phyloP scores from a whole-genome alignment of 2,113 vertebrate species.

The Empidonax alnorum region DNA sequence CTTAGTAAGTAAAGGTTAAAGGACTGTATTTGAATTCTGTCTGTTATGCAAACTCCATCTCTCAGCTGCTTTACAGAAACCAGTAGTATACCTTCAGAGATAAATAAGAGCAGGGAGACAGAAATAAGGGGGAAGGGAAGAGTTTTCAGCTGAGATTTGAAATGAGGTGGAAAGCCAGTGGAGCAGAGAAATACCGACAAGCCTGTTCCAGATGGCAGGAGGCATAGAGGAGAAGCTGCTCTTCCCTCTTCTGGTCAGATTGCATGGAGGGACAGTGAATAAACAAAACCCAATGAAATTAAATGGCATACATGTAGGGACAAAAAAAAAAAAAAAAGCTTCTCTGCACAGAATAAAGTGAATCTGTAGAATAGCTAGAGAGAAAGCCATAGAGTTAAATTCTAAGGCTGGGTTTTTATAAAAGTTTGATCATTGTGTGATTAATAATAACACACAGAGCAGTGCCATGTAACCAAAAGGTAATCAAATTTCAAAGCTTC shows the following conservation, averaged over 20 bases:
- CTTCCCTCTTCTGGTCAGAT: background rate
- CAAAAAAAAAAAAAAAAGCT: background rate
- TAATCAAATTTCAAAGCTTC: background rate
- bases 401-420: background rate
- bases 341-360: background rate
- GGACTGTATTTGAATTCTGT: background rate
- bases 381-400: background rate
- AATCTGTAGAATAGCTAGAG: background rate
- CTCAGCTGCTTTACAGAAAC: background rate
- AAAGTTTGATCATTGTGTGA: background rate
- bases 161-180: background rate
- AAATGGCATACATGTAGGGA: background rate
- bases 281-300: background rate
- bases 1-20: background rate
- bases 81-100: background rate
- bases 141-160: conserved; percentile 9
- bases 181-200: background rate
- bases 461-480: background rate
- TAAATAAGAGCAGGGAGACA: background rate
- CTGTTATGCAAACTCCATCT: background rate
- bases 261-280: background rate
- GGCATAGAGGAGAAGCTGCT: background rate
- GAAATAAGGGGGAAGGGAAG: background rate
- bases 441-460: background rate
- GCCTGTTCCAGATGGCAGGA: background rate